A percentile compares a stretch with the other conserved stretches of the same genome.
Conservation (phyloP, 23 tunicate species). For the Phallusia fumigata region DNA sequence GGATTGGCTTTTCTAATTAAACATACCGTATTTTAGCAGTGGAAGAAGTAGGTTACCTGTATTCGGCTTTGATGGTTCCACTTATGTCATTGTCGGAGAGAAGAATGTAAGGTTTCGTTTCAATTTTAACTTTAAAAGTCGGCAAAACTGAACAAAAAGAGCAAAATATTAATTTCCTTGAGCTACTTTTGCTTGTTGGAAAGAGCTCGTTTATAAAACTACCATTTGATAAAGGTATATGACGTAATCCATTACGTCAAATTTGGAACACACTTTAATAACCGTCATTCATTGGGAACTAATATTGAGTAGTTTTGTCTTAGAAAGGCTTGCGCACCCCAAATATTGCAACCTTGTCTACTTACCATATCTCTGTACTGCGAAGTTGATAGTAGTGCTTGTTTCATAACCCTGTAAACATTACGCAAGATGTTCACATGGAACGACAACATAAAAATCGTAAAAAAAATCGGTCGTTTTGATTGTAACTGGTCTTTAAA, state of each 20-base stretch:
- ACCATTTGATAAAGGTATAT: no score
- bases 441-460: no score
- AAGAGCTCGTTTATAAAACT: no score
- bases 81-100: constrained; percentile 7
- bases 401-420: constrained; percentile 16
- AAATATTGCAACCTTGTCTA: not conserved
- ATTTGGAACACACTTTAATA: no score
- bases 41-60: constrained; percentile 35
- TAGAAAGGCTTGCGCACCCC: no score
- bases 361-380: constrained; percentile 23
- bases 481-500: no score
- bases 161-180: not conserved
- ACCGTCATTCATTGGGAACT: not conserved
- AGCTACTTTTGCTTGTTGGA: no score
- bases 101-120: constrained; percentile 28
- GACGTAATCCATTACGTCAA: no score
- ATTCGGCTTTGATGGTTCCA: constrained; percentile 27
- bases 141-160: constrained; percentile 40
- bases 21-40: not conserved
- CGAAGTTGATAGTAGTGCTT: not conserved
- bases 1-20: not conserved
- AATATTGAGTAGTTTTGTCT: no score
- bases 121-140: constrained; percentile 48
- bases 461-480: no score
- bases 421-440: no score